Evolutionary conservation across 37 sponge, comb jelly and placozoan species (phyloP).

Genomic region (Crambe crambe): DNA sequence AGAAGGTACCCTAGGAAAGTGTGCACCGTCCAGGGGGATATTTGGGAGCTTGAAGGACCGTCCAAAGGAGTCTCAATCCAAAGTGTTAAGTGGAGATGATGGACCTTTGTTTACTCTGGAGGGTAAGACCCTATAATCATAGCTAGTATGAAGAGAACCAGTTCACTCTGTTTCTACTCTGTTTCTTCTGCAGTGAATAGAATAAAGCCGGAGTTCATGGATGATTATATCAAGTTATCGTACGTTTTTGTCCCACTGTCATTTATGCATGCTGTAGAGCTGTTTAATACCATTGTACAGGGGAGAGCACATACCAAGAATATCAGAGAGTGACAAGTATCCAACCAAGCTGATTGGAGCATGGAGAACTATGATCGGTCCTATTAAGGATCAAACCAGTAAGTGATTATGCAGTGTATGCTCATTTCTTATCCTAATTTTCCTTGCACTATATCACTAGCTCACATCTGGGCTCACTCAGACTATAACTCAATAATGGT

Average conservation of each 20-base stretch:
- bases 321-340: constrained; percentile 31
- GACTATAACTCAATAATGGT: constrained; percentile 24
- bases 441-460: constrained; percentile 10
- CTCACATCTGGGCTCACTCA: constrained; percentile 65
- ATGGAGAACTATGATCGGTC: constrained; percentile 80
- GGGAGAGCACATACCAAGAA: constrained; percentile 39
- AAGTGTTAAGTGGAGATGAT: constrained; percentile 44
- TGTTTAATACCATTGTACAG: constrained; percentile 15
- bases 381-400: constrained; percentile 71
- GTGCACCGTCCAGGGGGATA: constrained; percentile 8
- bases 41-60: constrained; percentile 23
- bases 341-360: constrained; percentile 79
- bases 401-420: background rate
- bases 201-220: constrained; percentile 74
- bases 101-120: constrained; percentile 48
- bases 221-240: constrained; percentile 70
- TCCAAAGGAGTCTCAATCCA: constrained; percentile 49
- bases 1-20: too few species aligned
- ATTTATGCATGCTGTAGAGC: background rate
- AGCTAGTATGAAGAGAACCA: background rate
- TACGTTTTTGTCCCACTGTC: constrained; percentile 30
- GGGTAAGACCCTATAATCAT: constrained; percentile 22
- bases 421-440: background rate
- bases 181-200: constrained; percentile 52
- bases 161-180: background rate